phyloP scores from a whole-genome alignment of 2,888 invertebrate species.

The Ophioninae sp. region DNA sequence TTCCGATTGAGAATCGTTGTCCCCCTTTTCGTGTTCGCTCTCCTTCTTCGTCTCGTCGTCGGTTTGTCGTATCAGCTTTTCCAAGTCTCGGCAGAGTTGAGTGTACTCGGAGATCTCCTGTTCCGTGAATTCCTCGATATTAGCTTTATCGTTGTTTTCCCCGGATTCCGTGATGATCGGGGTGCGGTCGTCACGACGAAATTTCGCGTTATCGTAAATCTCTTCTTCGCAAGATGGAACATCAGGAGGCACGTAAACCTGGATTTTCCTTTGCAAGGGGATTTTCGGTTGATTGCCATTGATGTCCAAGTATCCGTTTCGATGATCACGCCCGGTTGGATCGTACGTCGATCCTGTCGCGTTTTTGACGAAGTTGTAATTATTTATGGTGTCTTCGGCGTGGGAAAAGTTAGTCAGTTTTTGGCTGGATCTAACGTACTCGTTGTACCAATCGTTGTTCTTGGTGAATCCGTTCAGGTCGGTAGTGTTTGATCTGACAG shows the following conservation, averaged over 20 bases:
- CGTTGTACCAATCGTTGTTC: slow-evolving; percentile 64
- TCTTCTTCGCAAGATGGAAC: slow-evolving; percentile 42
- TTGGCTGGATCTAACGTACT: slow-evolving; percentile 50
- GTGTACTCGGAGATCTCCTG: slow-evolving; percentile 74
- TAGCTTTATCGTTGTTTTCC: slow-evolving; percentile 16
- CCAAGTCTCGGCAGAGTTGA: slow-evolving; percentile 75
- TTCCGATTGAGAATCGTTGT: slow-evolving; percentile 54
- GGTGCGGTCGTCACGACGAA: slow-evolving; percentile 51
- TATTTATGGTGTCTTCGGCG: slow-evolving; percentile 44
- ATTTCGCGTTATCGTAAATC: slow-evolving; percentile 38
- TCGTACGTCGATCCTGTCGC: slow-evolving; percentile 63
- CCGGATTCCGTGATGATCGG: slow-evolving; percentile 13
- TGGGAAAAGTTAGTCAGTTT: slow-evolving; percentile 30
- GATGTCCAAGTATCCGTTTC: slow-evolving; percentile 65
- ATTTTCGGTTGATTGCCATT: slow-evolving; percentile 71
- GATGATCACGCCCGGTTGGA: slow-evolving; percentile 52
- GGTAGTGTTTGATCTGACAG: slow-evolving; percentile 91
- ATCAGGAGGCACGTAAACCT: slow-evolving; percentile 66
- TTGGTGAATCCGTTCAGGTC: slow-evolving; percentile 90
- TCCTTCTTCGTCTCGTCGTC: slow-evolving; percentile 39
- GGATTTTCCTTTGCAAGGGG: slow-evolving; percentile 64
- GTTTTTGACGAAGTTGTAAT: slow-evolving; percentile 17
- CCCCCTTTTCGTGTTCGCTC: background rate
- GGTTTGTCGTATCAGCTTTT: slow-evolving; percentile 72
- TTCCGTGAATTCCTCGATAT: slow-evolving; percentile 66